A percentile compares a stretch with the other conserved stretches of the same genome.
These are phyloP conservation scores for Felis chaus DNA, from an alignment of 2,113 vertebrate genomes.

Conservation along the genomic window DNA sequence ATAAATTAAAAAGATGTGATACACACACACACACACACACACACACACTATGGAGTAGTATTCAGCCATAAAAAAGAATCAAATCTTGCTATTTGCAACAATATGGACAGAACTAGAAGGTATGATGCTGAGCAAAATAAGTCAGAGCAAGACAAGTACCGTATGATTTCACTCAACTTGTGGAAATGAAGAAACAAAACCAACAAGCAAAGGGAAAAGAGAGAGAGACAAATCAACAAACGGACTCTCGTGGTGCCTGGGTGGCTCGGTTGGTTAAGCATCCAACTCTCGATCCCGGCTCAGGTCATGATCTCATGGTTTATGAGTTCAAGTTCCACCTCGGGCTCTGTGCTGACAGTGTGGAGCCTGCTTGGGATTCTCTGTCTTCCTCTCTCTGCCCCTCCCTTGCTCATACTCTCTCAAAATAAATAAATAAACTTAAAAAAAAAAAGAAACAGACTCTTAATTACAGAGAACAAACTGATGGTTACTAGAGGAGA, in stretches of 20 bases:
- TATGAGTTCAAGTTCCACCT: no score
- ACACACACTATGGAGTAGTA: no score
- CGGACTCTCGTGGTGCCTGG: background rate
- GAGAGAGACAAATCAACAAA: background rate
- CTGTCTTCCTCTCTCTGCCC: no score
- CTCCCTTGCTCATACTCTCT: no score
- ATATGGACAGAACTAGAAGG: background rate
- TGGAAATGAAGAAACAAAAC: background rate
- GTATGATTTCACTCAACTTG: background rate
- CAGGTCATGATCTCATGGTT: no score
- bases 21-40: no score
- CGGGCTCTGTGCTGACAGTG: no score
- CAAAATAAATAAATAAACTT: no score
- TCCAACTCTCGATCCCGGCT: no score
- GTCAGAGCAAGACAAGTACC: background rate
- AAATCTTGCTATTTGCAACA: background rate
- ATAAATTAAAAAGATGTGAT: no score
- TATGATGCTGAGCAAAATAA: background rate
- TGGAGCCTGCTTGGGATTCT: no score
- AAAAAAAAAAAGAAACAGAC: background rate
- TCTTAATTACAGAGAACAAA: background rate
- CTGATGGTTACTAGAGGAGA: background rate
- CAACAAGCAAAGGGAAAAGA: background rate
- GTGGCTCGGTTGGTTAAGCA: no score
- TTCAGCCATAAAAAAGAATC: background rate